Base-by-base conservation (phyloP, 2,888 invertebrate species). In the Gasteruption jaculator region DNA sequence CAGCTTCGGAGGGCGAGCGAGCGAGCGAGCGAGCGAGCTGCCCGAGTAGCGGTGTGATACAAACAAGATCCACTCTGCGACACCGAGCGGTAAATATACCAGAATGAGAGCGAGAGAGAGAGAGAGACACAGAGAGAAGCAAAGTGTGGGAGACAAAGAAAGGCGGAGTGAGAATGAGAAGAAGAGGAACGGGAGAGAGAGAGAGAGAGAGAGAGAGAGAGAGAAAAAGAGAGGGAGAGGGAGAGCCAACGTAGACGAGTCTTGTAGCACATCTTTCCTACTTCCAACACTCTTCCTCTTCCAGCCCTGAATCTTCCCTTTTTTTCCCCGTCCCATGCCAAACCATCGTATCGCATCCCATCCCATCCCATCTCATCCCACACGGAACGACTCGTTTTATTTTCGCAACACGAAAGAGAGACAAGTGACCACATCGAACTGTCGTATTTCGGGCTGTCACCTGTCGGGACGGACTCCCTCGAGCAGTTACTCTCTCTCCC, bases 61-160 rank as follows among this genome's bases (percentile, higher is more conserved):
- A 65, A 65, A 65, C 65, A 63, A 62, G 64, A 64, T 63, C 60
- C 61, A 59, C 60, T 62, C 61, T 49, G 56, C 51, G 58, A 59
- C 59, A 57, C 53, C 46, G 54, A 52, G 55, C 58, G 56, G 60
- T 60, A 61, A 62, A 65, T 65, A 63, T 61, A 59, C 57, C 50
- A 51, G 29, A 43, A 32, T 12, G 26, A 29, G 32, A 36, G 32
- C 14, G 8, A 31, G 32, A 36, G 24, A 22, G 34, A 11, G 22
- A 27, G 27, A 10, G 38, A 50, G 20, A 22, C 38, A 34, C 38
- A 44, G 48, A 38, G 32, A 40, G 29, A 25, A 14, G 8, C 16
- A 37, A 36, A 44, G 38, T 24, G 43, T 22, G 38, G 38, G 40
- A 34, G 41, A 49, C 38, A 37, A 41, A 40, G 34, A 35, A 41